Base-by-base conservation (phyloP, 2,113 vertebrate species). In the Agelaius phoeniceus region DNA sequence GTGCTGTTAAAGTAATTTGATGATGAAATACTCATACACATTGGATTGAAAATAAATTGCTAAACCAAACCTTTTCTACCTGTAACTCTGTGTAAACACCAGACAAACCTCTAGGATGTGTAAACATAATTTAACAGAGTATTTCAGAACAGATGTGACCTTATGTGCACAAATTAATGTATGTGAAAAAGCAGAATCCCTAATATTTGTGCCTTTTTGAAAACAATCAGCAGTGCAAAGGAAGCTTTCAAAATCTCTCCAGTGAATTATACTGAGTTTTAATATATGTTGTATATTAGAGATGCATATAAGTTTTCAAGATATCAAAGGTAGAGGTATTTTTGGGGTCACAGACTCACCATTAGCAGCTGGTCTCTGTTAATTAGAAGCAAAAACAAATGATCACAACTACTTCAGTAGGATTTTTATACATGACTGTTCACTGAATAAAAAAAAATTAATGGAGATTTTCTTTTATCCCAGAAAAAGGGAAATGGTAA, bases 151-250 rank as follows among this genome's bases (percentile, higher is more conserved):
- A 12, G 5, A 7, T 57, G 21, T 27, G 49, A 74, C 59, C 22
- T 52, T n/a, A 24, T 0, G 1, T 2, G 11, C 13, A 39, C 21
- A 66, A 37, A 11, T 35, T 27, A 19, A 58, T 49, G 11, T 3
- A 7, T 20, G 26, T 57, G 39, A 33, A 84, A 87, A 39, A 30
- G 17, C 2, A 7, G 57, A 54, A 68, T 39, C 46, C 18, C 7
- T 52, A 48, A 6, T 71, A 39, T 78, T 57, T 23, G 6, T 43
- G 8, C 10, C 14, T 5, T 48, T 35, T 22, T 52, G 12, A 49
- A 74, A 68, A 43, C 26, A 21, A 15, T 48, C 55, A 49, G 8
- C 7, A 88, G 15, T 46, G 28, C 15, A 79, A 79, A 78, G 8
- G 15, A 81, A 68, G 11, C 14, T 63, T 89, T 72, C 28, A 41